These are phyloP conservation scores for Pseudachorutes palmiensis DNA, from an alignment of 1,140 invertebrate genomes.

Conservation along the genomic window DNA sequence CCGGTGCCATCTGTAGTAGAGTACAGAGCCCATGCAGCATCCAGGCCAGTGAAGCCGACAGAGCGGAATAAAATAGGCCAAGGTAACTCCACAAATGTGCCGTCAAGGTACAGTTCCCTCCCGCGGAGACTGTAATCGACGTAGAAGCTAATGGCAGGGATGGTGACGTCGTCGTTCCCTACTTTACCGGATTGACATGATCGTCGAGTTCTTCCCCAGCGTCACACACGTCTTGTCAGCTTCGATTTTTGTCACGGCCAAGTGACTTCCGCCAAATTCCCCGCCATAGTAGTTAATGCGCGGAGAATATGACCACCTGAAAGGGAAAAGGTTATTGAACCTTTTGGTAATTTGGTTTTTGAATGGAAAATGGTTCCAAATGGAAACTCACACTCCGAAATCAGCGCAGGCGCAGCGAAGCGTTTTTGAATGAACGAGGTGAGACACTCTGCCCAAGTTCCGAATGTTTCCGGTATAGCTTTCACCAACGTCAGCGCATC, in stretches of 20 bases:
- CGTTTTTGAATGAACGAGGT: slow-evolving; percentile 3
- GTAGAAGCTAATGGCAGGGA: background rate
- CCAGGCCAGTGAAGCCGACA: background rate
- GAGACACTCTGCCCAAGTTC: background rate
- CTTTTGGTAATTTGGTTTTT: background rate
- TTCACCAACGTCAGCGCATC: background rate
- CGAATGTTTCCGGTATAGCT: slow-evolving; percentile 1
- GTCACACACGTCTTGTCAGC: slow-evolving; percentile 1
- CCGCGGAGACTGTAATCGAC: background rate
- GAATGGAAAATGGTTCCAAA: background rate
- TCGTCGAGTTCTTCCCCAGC: background rate
- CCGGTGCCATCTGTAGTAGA: background rate
- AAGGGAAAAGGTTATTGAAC: too few relatives aligned
- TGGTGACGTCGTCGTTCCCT: background rate
- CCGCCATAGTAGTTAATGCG: slow-evolving; percentile 3
- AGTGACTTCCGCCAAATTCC: slow-evolving; percentile 1
- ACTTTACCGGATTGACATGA: slow-evolving; percentile 3
- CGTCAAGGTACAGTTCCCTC: slow-evolving; percentile 7
- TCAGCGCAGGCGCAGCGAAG: slow-evolving; percentile 3
- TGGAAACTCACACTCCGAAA: background rate
- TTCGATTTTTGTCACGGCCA: slow-evolving; percentile 4
- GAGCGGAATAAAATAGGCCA: slow-evolving; percentile 3
- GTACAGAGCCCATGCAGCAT: slow-evolving; percentile 6
- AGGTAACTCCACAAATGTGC: background rate
- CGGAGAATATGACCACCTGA: slow-evolving; percentile 3